Evolutionary conservation across 1,140 invertebrate species (phyloP), one percentile per base, ranked within the genome.

Genomic region (Anadara kagoshimensis): DNA sequence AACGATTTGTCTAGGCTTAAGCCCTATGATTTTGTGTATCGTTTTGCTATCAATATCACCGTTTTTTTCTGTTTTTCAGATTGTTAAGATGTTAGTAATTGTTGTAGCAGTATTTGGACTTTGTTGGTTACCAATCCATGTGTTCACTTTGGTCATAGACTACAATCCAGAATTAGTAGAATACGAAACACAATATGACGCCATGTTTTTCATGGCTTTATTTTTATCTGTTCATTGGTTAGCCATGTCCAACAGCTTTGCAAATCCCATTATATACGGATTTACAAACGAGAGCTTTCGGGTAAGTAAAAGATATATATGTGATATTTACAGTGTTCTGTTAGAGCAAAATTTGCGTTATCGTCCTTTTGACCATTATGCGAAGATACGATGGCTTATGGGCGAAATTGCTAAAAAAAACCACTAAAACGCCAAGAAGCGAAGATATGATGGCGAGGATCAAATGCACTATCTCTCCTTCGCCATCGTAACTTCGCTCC

Each of bases 31-130:
- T n/a, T n/a, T n/a, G n/a, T n/a, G n/a, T n/a, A n/a, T n/a, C n/a
- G n/a, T n/a, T n/a, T n/a, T n/a, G n/a, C n/a, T n/a, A n/a, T n/a
- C n/a, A n/a, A n/a, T n/a, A n/a, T n/a, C n/a, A n/a, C n/a, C n/a
- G n/a, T n/a, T n/a, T n/a, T n/a, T n/a, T n/a, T n/a, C n/a, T n/a
- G n/a, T 18, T 56, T 79, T 80, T 70, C 93, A 96, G 95, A 96
- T 96, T 93, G 92, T 96, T 69, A 95, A 95, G 88, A 96, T 96
- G 95, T 95, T 96, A 93, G 92, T 96, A 59, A 94, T 92, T 0
- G 95, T 96, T 0, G 95, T 96, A 0, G 92, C 93, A 20, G 94
- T 95, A 4, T 97, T 95, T 87, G 94, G 93, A 1, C 88, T 95
- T n/a, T 95, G 94, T 83, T 96, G 95, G 95, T 90, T 96, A 29